phyloP scores from a whole-genome alignment of 2,888 invertebrate genomes.

The Protonemura montana region DNA sequence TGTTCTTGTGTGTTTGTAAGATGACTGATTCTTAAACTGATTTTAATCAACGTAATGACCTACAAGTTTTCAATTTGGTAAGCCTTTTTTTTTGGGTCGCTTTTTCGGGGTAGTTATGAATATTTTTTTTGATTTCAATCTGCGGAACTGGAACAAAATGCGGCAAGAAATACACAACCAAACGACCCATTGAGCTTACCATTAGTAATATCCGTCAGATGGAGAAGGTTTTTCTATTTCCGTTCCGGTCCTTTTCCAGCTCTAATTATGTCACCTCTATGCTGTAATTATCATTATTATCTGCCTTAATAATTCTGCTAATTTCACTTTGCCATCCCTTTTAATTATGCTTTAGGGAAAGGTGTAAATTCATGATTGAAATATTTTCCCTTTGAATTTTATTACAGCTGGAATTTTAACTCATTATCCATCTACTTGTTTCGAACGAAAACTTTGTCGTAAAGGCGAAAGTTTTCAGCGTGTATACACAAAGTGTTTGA shows the following conservation, averaged over 20 bases:
- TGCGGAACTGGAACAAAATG: not conserved
- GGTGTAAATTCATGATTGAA: not conserved
- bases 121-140: not conserved
- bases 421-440: slow-evolving; percentile 29
- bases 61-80: not conserved
- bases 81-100: not conserved
- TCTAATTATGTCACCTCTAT: slow-evolving; percentile 21
- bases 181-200: not conserved
- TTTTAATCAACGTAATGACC: not conserved
- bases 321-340: slow-evolving; percentile 18
- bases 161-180: not conserved
- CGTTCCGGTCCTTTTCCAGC: not conserved
- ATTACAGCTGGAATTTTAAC: slow-evolving; percentile 22
- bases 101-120: not conserved
- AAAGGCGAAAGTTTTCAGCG: slow-evolving; percentile 14
- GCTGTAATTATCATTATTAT: slow-evolving; percentile 21
- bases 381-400: slow-evolving; percentile 21
- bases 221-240: slow-evolving; percentile 15
- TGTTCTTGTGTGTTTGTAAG: not conserved
- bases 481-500: slow-evolving; percentile 14
- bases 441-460: slow-evolving; percentile 32
- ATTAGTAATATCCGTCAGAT: slow-evolving; percentile 25
- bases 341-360: slow-evolving; percentile 26
- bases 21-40: not conserved
- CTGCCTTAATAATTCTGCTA: not conserved